phyloP scores from a whole-genome alignment of 2,797 vertebrate species.

The Euphonia xanthogaster region DNA sequence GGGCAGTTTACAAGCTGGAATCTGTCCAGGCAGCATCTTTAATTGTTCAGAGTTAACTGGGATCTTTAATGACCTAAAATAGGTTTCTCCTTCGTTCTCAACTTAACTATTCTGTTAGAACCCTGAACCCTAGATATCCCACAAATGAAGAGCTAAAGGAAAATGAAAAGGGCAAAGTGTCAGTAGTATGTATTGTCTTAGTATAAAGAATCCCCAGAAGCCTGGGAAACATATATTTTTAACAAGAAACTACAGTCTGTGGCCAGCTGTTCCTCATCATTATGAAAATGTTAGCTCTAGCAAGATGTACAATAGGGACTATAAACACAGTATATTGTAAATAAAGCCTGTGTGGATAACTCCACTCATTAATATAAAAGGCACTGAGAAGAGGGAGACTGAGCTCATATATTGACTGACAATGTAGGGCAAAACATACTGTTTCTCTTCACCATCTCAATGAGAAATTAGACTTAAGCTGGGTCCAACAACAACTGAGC shows the following conservation, averaged over 20 bases:
- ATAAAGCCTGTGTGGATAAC: slow-evolving; percentile 50
- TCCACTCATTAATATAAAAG: slow-evolving; percentile 59
- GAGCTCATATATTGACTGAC: slow-evolving; percentile 17
- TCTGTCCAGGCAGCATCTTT: not conserved
- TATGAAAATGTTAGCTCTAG: slow-evolving; percentile 41
- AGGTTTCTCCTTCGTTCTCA: not conserved
- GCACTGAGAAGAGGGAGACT: slow-evolving; percentile 33
- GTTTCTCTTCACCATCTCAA: slow-evolving; percentile 23
- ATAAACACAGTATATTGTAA: slow-evolving; percentile 45
- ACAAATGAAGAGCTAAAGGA: not conserved
- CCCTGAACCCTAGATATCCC: not conserved
- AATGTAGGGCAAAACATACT: slow-evolving; percentile 51
- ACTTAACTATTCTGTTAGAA: not conserved
- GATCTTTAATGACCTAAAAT: not conserved
- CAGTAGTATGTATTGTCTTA: slow-evolving; percentile 38
- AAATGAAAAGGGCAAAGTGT: slow-evolving; percentile 57
- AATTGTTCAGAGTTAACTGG: not conserved
- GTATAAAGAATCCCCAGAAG: slow-evolving; percentile 60
- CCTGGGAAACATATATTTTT: slow-evolving; percentile 58
- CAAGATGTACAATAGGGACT: slow-evolving; percentile 37
- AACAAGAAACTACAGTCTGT: slow-evolving; percentile 65
- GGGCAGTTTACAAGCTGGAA: not conserved
- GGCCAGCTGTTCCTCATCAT: slow-evolving; percentile 63
- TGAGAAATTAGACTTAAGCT: slow-evolving; percentile 19
- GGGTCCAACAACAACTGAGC: not conserved